phyloP scores from a whole-genome alignment of 2,113 vertebrate species.

The Rhynchopsitta pachyrhyncha region DNA sequence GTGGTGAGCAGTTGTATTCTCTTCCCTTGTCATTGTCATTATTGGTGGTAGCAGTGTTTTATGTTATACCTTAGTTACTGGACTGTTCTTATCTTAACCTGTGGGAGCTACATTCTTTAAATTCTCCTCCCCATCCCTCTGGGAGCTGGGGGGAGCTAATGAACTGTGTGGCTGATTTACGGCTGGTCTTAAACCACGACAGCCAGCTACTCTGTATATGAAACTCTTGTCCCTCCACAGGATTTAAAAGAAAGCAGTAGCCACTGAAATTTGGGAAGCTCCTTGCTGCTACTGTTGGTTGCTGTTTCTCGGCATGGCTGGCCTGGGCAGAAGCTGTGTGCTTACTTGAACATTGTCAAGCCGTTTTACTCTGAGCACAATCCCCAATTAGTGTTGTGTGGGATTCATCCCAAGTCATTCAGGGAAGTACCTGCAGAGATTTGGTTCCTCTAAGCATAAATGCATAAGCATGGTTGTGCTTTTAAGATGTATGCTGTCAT shows the following conservation, averaged over 20 bases:
- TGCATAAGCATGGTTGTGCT: background rate
- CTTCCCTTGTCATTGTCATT: no score
- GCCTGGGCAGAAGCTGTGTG: background rate
- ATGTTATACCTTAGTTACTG: no score
- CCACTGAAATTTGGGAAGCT: background rate
- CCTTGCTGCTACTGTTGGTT: background rate
- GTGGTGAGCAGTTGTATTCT: no score
- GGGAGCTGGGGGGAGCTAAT: no score
- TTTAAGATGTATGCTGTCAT: background rate
- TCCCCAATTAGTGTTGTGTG: background rate
- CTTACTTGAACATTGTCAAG: background rate
- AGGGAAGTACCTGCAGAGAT: background rate
- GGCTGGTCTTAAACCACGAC: no score
- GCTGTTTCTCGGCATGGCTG: background rate
- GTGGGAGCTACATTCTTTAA: no score
- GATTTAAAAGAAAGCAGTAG: background rate
- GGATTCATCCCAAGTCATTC: background rate
- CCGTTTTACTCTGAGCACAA: background rate
- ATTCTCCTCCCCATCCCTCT: no score
- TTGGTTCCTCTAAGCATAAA: background rate
- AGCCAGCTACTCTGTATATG: background rate
- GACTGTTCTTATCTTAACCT: no score
- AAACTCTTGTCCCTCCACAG: background rate
- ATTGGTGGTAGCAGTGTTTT: no score
- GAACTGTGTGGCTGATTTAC: no score